Evolutionary conservation across 2,113 vertebrate genomes (phyloP), one percentile per base, ranked within the genome.

Genomic region (Asarcornis scutulata): DNA sequence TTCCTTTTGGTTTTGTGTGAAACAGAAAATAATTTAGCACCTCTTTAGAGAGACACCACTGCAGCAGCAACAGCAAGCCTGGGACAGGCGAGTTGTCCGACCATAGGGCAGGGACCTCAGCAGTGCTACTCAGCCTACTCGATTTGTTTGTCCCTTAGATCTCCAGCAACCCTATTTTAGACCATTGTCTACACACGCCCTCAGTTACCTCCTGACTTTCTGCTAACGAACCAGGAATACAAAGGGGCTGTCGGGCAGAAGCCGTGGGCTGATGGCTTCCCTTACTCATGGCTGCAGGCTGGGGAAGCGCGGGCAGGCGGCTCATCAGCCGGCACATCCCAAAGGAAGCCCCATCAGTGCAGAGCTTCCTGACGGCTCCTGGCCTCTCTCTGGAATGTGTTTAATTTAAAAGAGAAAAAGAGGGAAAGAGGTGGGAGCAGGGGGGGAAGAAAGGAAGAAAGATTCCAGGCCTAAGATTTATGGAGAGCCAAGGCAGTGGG

Each of bases 401-500:
- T 96, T 96, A 96, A 96, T 97, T 97, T 97, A 96, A 88, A 95
- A 91, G 85, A 96, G 72, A 82, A 91, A 79, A 91, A 82, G 74
- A 89, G 21, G 50, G 66, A 82, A 92, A 83, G 82, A 94, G 75
- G 74, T 91, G 84, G 86, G 81, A 94, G 91, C 71, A 73, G 55
- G 46, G 62, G 78, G 74, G 89, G 81, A 92, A 92, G 95, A 95
- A 93, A 97, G 53, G 71, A 89, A 94, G 89, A 97, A 88, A 88
- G 82, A 95, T 83, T 96, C 94, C 94, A 96, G 85, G 89, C 82
- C 75, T 21, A 32, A 93, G 89, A 95, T 96, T 97, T 96, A 97
- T 89, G 68, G 91, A 83, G 89, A 97, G 93, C 31, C 85, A 93
- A 73, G 79, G 66, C 85, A 71, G 93, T 48, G 82, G 71, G 82